Conservation (phyloP, 2,113 vertebrate species). For the Etheostoma cragini region DNA sequence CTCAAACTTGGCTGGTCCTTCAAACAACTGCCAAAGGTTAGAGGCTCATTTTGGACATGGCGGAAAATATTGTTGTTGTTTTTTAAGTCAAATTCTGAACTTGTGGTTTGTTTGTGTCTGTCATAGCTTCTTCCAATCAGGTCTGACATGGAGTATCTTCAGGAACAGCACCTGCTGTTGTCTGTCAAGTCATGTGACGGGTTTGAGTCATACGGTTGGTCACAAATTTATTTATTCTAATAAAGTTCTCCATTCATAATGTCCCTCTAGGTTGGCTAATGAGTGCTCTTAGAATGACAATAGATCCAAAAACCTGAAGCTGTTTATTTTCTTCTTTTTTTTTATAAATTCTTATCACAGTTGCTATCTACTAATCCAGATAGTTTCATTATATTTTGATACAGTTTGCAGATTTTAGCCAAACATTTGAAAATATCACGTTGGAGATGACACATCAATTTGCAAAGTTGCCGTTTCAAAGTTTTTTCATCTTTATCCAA, state of each 20-base stretch:
- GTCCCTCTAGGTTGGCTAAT: background rate
- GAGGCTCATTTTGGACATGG: background rate
- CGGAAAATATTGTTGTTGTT: background rate
- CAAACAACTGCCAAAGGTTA: conserved; percentile 89
- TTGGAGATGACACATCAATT: background rate
- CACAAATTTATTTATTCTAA: background rate
- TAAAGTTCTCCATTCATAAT: background rate
- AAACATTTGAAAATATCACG: background rate
- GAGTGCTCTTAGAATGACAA: background rate
- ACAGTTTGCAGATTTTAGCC: background rate
- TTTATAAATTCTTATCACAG: background rate
- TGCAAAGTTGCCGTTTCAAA: background rate
- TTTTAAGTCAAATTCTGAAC: background rate
- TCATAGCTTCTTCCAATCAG: conserved; percentile 85
- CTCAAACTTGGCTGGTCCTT: conserved; percentile 88
- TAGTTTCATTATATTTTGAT: background rate
- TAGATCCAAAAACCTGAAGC: background rate
- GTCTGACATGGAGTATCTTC: conserved; percentile 87
- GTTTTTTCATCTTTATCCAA: background rate
- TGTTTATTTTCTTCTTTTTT: background rate
- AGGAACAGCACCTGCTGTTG: conserved; percentile 89
- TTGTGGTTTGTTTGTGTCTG: conserved; percentile 21
- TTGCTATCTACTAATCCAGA: background rate
- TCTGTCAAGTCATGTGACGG: conserved; percentile 91
- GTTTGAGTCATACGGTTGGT: conserved; percentile 91